Evolutionary conservation across 2,113 vertebrate genomes (phyloP).

Genomic region (Pachypanchax playfairii): DNA sequence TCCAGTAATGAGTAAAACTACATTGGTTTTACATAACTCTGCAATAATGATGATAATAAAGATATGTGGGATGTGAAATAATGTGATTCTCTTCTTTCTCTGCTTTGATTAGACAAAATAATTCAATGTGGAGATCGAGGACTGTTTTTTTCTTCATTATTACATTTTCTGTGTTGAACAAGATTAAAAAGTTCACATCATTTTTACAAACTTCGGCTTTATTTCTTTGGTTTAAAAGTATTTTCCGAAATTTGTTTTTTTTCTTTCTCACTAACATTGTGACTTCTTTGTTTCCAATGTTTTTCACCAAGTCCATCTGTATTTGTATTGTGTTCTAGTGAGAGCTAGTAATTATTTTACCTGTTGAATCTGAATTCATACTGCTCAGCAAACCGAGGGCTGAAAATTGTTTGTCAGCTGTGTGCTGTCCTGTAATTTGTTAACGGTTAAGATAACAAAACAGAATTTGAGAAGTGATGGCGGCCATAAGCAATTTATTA

Average conservation of each 20-base stretch:
- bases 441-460: not conserved
- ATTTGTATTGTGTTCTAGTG: not conserved
- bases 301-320: not conserved
- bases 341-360: not conserved
- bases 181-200: not conserved
- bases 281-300: not conserved
- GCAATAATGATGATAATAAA: constrained; percentile 2
- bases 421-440: not conserved
- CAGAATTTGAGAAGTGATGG: not conserved
- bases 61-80: constrained; percentile 4
- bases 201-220: not conserved
- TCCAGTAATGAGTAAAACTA: constrained; percentile 19
- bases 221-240: not conserved
- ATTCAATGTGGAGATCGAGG: not conserved
- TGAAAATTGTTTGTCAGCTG: not conserved
- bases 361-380: not conserved
- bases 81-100: not conserved
- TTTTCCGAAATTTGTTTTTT: not conserved
- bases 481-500: constrained; percentile 8
- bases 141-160: not conserved
- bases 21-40: constrained; percentile 2
- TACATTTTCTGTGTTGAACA: not conserved
- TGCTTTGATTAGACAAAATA: constrained; percentile 20
- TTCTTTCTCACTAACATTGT: not conserved
- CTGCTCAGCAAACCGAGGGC: not conserved